A percentile compares a stretch with the other conserved stretches of the same genome.
Evolutionary conservation across 2,888 invertebrate genomes (phyloP).

Genomic region (Callyntrura sp.): DNA sequence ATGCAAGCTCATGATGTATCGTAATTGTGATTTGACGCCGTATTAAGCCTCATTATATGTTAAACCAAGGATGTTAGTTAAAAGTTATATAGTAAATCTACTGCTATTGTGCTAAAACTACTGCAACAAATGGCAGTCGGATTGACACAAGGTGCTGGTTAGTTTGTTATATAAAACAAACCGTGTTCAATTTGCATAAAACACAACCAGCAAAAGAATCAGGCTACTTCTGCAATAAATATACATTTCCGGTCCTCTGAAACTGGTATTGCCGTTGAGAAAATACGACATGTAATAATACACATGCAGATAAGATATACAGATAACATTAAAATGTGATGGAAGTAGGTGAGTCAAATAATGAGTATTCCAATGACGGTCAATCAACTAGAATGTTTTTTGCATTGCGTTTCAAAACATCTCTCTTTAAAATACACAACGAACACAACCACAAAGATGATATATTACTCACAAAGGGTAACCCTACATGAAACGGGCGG

Average conservation of each 20-base stretch:
- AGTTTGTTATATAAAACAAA: too few species aligned
- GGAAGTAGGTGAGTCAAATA: background rate
- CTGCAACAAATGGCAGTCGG: background rate
- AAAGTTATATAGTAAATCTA: too few species aligned
- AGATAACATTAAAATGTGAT: too few species aligned
- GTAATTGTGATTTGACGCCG: too few species aligned
- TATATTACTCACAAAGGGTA: conserved; percentile 49
- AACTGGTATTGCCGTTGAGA: background rate
- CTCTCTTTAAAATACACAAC: conserved; percentile 26
- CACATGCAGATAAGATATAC: background rate
- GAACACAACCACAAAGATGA: conserved; percentile 2
- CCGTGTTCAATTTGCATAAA: conserved; percentile 54
- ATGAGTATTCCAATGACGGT: background rate
- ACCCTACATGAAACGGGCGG: conserved; percentile 76
- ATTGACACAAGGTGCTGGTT: too few species aligned
- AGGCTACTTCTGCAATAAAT: background rate
- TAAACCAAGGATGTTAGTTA: too few species aligned
- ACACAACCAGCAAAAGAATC: conserved; percentile 25
- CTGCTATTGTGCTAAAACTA: background rate
- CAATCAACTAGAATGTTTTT: background rate
- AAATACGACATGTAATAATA: background rate
- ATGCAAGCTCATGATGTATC: background rate
- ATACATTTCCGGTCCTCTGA: conserved; percentile 57
- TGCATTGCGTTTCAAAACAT: background rate
- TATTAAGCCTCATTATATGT: too few species aligned